Base-by-base conservation (phyloP, 2,888 invertebrate genomes). In the Calameuta pallipes region DNA sequence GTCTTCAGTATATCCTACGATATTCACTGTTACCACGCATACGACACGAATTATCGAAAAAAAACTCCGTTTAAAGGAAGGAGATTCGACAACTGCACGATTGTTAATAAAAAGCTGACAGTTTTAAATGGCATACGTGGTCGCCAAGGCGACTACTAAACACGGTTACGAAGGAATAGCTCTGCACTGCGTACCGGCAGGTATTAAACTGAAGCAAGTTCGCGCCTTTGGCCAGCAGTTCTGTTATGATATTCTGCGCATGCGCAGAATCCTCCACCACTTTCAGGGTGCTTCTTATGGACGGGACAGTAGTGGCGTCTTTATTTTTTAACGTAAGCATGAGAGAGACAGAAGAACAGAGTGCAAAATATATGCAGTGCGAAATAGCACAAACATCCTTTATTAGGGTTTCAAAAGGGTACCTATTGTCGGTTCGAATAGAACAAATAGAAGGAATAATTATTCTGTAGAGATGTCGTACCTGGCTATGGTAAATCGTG, bases 191-290 rank as follows among this genome's bases (percentile, higher is more conserved):
- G 33, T 33, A 15, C 71, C 71, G 71, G 71, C 33, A 33, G 31
- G 31, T 71, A 33, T 71, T 15, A 71, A 71, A 71, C 71, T 71
- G 71, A 71, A 33, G 71, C 71, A 31, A 33, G 71, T 71, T 71
- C 71, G 71, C 71, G 71, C 71, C 31, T 56, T 56, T 23, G 41
- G 41, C 41, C 41, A 2, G 0, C 41, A 56, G 41, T 23, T 56
- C 41, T 56, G 41, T 56, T 56, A 56, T 56, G 41, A 23, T 56
- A 56, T 56, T 56, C 23, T 23, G 41, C 41, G 41, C 41, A 56
- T 56, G 41, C 41, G 41, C 41, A 9, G 41, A 56, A 23, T 23
- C 41, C 23, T 23, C 41, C 41, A 56, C 41, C 23, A 56, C 41
- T 56, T 56, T 56, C 41, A 23, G 41, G 23, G 15, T 23, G 23